Percentiles rank a stretch among this genome's conserved stretches.
phyloP scores from a whole-genome alignment of 1,140 invertebrate genomes.

The Triops longicaudatus region DNA sequence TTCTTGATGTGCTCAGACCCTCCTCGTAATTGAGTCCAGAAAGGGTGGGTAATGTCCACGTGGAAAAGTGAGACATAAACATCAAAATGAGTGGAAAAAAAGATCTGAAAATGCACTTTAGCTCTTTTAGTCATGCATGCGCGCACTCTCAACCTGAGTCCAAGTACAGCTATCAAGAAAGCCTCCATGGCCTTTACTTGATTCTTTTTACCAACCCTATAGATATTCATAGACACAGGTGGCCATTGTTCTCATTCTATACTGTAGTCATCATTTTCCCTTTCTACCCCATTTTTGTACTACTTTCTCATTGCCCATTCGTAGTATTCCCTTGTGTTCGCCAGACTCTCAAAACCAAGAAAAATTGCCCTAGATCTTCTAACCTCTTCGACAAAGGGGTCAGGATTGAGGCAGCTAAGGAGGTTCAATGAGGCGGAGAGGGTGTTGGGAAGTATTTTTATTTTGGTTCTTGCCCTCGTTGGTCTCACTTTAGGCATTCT shows the following conservation, averaged over 20 bases:
- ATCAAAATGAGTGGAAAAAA: not conserved
- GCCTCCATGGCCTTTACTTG: not conserved
- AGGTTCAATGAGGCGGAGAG: no score
- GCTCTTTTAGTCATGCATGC: not conserved
- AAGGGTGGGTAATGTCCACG: no score
- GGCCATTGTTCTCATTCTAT: not conserved
- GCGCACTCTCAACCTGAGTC: not conserved
- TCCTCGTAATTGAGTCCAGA: no score
- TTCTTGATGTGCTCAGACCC: no score
- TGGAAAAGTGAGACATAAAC: no score
- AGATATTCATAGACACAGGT: not conserved
- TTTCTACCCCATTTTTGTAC: not conserved
- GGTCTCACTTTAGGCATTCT: not conserved
- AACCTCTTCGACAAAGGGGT: not conserved
- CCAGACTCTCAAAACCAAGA: not conserved
- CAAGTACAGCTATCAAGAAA: not conserved
- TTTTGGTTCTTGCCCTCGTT: not conserved
- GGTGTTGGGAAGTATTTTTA: not conserved
- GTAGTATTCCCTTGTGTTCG: not conserved
- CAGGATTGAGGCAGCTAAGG: no score
- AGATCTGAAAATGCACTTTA: not conserved
- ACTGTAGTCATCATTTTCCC: not conserved
- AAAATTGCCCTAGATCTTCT: constrained; percentile 3
- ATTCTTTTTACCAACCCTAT: not conserved
- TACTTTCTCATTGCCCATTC: not conserved